Percentiles rank a stretch among this genome's conserved stretches.
Conservation (phyloP, 2,797 vertebrate genomes). For the Mus spretus region DNA sequence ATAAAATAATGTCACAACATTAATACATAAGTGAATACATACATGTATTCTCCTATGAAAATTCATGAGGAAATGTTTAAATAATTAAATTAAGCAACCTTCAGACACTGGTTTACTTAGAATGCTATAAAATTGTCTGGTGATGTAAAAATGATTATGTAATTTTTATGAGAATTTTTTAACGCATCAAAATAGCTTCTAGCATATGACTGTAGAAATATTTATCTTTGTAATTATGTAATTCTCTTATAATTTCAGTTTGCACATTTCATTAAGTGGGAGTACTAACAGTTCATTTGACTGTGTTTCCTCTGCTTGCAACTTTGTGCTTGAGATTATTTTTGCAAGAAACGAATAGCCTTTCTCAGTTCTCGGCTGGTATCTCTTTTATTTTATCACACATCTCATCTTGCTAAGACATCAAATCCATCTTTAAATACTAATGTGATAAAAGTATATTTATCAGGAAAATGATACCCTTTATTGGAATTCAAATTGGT, state of each 20-base stretch:
- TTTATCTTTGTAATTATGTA: slow-evolving; percentile 52
- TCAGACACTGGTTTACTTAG: neutral
- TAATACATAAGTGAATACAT: neutral
- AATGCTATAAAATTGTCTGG: neutral
- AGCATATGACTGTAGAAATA: slow-evolving; percentile 64
- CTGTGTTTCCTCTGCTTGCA: slow-evolving; percentile 18
- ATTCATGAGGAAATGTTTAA: neutral
- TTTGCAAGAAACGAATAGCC: slow-evolving; percentile 51
- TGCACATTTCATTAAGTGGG: slow-evolving; percentile 49
- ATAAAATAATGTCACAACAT: neutral
- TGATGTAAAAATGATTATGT: neutral
- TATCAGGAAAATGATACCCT: slow-evolving; percentile 59
- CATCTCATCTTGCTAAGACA: slow-evolving; percentile 51
- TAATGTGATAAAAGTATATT: slow-evolving; percentile 71
- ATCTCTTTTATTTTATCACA: slow-evolving; percentile 67
- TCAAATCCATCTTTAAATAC: slow-evolving; percentile 66
- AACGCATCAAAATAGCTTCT: slow-evolving; percentile 49
- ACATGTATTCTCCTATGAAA: neutral
- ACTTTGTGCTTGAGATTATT: slow-evolving; percentile 59
- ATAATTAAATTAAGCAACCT: neutral
- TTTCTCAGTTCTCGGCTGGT: slow-evolving; percentile 64
- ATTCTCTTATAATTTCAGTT: slow-evolving; percentile 72
- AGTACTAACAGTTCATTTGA: slow-evolving; percentile 34
- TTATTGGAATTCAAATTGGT: slow-evolving; percentile 68
- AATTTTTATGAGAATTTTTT: neutral